Evolutionary conservation across 1,140 invertebrate species (phyloP), one percentile per base, ranked within the genome.

Genomic region (Aphis craccivora): DNA sequence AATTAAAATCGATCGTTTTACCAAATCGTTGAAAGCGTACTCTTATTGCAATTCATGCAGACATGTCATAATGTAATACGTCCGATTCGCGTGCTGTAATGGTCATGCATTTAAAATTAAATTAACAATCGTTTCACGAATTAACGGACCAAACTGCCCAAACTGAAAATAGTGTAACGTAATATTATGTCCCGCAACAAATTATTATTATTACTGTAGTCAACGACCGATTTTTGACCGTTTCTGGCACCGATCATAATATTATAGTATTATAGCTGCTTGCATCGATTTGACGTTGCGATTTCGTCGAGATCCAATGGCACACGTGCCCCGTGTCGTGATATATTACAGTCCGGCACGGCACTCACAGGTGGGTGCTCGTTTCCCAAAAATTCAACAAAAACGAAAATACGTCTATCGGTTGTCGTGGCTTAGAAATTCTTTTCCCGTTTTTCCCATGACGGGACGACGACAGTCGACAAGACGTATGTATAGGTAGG

Each of bases 381-480:
- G 45, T n/a, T 22, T 30, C 30, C 22, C 30, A 87, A 87, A 87
- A 48, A 48, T 45, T 25, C n/a, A 23, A 83, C n/a, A 81, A n/a
- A 37, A 81, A 81, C 22, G 23, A 84, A 40, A 84, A 84, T 8
- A 8, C 40, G 37, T 67, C n/a, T 30, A 18, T 20, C 45, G 30
- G n/a, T 48, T 9, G n/a, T 51, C 30, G 48, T 87, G 48, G 37
- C 53, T 35, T 90, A 40, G 60, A 91, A 91, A 76, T 91, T 91
- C 60, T 76, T 76, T 91, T 76, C n/a, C 55, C 60, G 60, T 40
- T 91, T 91, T 76, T 91, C 60, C 60, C 90, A 91, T 76, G 90
- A 45, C 30, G 60, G 40, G 55, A 37, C 20, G 51, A 45, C 53
- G 30, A 48, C 30, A n/a, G 51, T 45, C 51, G 84, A 87, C 43